A percentile compares a stretch with the other conserved stretches of the same genome.
Conservation (phyloP, 92 coral and sea anemone genomes). For the Chrysogorgia sp. region DNA sequence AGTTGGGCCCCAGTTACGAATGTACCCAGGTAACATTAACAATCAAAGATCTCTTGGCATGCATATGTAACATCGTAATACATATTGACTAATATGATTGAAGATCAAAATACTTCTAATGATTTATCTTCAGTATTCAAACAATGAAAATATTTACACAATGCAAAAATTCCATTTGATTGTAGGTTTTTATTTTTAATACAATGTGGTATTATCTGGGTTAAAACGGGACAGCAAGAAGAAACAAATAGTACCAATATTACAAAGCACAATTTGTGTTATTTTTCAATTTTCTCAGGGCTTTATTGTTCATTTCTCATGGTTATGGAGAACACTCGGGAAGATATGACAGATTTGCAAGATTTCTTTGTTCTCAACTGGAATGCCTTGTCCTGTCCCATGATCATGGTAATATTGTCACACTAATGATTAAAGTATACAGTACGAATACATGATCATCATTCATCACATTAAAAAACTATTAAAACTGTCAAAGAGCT, state of each 20-base stretch:
- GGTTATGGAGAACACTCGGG: conserved; percentile 89
- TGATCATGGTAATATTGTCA: conserved; percentile 74
- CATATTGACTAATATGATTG: no score
- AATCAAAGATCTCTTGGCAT: neutral
- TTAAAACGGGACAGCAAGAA: neutral
- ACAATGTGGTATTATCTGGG: neutral
- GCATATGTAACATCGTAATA: no score
- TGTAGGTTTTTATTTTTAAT: no score
- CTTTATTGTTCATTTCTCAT: conserved; percentile 77
- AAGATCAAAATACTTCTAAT: no score
- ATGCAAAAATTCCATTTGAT: no score
- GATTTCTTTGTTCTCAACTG: conserved; percentile 66
- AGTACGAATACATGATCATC: neutral
- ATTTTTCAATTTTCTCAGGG: conserved; percentile 50
- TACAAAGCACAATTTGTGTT: neutral
- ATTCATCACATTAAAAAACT: no score
- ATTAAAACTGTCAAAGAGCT: no score
- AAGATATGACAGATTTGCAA: conserved; percentile 71
- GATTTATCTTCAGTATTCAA: no score
- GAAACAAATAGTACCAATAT: neutral
- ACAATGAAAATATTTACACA: no score
- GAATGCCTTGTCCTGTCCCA: conserved; percentile 81
- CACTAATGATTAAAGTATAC: neutral
- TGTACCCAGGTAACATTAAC: neutral
- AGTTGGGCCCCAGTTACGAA: neutral